A percentile compares a stretch with the other conserved stretches of the same genome.
Conservation (phyloP, 2,113 vertebrate genomes). For the Amazona guildingii region DNA sequence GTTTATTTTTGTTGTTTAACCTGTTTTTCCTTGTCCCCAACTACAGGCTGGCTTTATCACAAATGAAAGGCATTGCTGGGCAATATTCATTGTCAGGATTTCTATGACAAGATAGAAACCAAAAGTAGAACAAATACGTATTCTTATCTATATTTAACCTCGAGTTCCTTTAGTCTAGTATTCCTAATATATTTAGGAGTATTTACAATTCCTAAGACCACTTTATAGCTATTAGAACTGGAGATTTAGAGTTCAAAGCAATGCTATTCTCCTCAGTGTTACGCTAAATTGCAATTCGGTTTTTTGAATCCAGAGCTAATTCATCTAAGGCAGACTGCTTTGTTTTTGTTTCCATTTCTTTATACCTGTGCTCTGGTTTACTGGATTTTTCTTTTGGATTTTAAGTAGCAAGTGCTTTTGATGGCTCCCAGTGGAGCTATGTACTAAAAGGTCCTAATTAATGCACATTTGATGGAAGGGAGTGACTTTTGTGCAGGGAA, state of each 20-base stretch:
- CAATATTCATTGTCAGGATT: neutral
- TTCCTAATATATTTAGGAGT: neutral
- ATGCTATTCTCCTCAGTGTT: neutral
- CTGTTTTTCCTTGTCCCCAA: neutral
- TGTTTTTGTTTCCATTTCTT: neutral
- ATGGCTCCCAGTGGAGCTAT: neutral
- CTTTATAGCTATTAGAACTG: neutral
- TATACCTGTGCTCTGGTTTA: neutral
- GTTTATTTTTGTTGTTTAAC: neutral
- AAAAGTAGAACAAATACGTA: neutral
- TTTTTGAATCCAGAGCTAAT: neutral
- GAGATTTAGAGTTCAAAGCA: neutral
- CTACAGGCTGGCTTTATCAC: neutral
- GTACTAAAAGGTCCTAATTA: conserved; percentile 29
- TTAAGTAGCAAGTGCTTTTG: neutral
- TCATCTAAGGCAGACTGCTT: neutral
- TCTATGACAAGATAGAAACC: neutral
- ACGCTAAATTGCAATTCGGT: neutral
- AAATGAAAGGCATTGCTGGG: neutral
- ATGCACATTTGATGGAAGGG: neutral
- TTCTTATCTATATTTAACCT: neutral
- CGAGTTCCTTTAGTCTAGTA: neutral
- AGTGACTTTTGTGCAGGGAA: neutral
- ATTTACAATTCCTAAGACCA: neutral
- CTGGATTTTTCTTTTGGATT: neutral